Percentiles rank a stretch among this genome's conserved stretches.
phyloP scores from a whole-genome alignment of 2,113 vertebrate species.

The Excalfactoria chinensis region DNA sequence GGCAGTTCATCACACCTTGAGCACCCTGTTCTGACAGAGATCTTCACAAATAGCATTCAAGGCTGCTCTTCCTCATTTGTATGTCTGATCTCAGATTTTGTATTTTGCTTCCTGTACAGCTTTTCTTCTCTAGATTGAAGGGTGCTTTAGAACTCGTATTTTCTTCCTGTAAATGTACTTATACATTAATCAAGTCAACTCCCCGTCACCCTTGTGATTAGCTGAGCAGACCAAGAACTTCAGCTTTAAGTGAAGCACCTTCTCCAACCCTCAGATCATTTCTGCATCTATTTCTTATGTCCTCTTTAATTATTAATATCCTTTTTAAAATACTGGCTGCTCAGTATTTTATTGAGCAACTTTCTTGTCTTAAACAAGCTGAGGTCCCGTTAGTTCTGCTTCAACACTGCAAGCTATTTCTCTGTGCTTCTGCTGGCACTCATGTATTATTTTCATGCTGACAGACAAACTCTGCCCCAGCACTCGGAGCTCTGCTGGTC shows the following conservation, averaged over 20 bases:
- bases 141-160: conserved; percentile 21
- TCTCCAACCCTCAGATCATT: conserved; percentile 1
- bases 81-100: conserved; percentile 3
- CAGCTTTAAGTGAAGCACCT: conserved; percentile 31
- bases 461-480: not conserved
- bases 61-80: not conserved
- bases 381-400: not conserved
- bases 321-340: not conserved
- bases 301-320: conserved; percentile 30
- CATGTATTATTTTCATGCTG: not conserved
- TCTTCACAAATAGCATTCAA: not conserved
- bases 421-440: not conserved
- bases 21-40: conserved; percentile 23
- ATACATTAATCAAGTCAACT: conserved; percentile 30
- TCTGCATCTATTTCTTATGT: conserved; percentile 24
- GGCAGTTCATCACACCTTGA: not conserved
- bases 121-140: not conserved
- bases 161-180: conserved; percentile 24
- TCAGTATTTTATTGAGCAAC: not conserved
- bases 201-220: conserved; percentile 14
- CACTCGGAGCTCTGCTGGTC: not conserved
- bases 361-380: not conserved
- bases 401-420: not conserved
- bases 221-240: conserved; percentile 27
- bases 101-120: not conserved